Evolutionary conservation across 2,113 vertebrate genomes (phyloP).

Genomic region (Antennarius striatus): DNA sequence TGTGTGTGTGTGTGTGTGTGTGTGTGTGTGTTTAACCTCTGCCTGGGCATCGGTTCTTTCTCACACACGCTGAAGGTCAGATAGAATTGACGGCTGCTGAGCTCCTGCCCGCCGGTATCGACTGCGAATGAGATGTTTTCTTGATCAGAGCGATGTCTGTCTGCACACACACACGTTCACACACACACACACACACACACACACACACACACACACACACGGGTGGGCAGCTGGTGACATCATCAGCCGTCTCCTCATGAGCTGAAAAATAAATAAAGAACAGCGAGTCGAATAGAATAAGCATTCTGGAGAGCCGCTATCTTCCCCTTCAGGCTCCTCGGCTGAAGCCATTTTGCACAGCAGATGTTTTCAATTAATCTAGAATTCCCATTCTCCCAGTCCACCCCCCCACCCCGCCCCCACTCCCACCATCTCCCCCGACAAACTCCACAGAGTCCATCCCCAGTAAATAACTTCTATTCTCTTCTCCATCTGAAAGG

Average conservation of each 20-base stretch:
- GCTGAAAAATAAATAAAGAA: conserved; percentile 19
- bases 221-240: conserved; percentile 49
- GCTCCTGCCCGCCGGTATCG: conserved; percentile 59
- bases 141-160: conserved; percentile 62
- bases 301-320: conserved; percentile 29
- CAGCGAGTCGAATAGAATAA: conserved; percentile 29
- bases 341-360: conserved; percentile 57
- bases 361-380: conserved; percentile 81
- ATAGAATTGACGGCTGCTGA: conserved; percentile 72
- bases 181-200: conserved; percentile 25
- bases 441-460: conserved; percentile 24
- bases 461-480: conserved; percentile 68
- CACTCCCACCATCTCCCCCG: neutral
- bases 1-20: conserved; percentile 11
- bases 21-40: conserved; percentile 43
- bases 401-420: neutral
- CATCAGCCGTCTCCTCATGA: conserved; percentile 39
- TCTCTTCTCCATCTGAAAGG: conserved; percentile 54
- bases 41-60: conserved; percentile 54
- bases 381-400: conserved; percentile 63
- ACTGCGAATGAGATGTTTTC: conserved; percentile 75
- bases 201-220: conserved; percentile 19
- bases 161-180: neutral
- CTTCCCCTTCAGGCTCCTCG: conserved; percentile 49
- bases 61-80: conserved; percentile 77